phyloP scores from a whole-genome alignment of 2,797 vertebrate genomes.

The Mastacembelus armatus region DNA sequence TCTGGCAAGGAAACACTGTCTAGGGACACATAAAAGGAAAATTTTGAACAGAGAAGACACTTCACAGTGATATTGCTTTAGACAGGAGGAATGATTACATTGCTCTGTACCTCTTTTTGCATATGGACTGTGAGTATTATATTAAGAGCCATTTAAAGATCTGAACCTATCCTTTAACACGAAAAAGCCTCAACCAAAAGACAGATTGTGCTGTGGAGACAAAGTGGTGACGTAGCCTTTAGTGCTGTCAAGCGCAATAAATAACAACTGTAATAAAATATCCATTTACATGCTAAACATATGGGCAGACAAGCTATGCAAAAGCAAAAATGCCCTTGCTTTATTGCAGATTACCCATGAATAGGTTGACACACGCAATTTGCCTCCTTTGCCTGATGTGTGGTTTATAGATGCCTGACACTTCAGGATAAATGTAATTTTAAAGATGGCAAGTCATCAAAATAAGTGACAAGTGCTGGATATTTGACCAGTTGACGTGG shows the following conservation, averaged over 20 bases:
- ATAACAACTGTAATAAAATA: constrained; percentile 15
- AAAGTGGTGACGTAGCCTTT: constrained; percentile 5
- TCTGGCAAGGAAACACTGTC: background rate
- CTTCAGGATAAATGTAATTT: constrained; percentile 31
- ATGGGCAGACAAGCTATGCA: constrained; percentile 2
- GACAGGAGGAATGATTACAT: too few relatives aligned
- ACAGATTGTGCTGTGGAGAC: background rate
- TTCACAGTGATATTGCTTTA: too few relatives aligned
- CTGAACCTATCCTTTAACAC: background rate
- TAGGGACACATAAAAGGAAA: too few relatives aligned
- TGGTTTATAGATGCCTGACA: constrained; percentile 39
- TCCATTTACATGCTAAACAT: constrained; percentile 14
- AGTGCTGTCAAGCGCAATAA: background rate
- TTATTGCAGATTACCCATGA: constrained; percentile 5
- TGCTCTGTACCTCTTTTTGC: too few relatives aligned
- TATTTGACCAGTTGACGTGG: constrained; percentile 27
- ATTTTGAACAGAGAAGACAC: background rate
- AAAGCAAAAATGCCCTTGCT: constrained; percentile 23
- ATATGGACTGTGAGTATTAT: too few relatives aligned
- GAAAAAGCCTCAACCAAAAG: background rate
- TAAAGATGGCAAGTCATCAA: constrained; percentile 55
- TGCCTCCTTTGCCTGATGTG: constrained; percentile 15
- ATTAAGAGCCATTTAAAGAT: too few relatives aligned
- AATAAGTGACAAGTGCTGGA: constrained; percentile 55
- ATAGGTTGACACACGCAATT: constrained; percentile 27